Evolutionary conservation across 2,797 vertebrate genomes (phyloP), one percentile per base, ranked within the genome.

Genomic region (Botia almorhae): DNA sequence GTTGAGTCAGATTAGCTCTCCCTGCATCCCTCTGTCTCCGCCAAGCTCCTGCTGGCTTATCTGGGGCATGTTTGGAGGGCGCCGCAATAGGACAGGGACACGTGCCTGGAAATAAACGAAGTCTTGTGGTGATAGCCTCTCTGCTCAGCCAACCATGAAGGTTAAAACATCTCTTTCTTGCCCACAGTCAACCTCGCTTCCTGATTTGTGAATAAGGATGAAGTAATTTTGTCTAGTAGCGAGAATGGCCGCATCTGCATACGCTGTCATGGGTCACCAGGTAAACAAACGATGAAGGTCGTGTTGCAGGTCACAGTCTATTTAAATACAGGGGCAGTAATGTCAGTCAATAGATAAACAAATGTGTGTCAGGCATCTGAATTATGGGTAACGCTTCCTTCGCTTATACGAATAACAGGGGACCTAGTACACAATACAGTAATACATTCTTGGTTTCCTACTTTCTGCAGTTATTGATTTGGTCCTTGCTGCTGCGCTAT

Each of bases 91-190:
- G 80, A 74, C 46, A 74, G 63, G 81, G 72, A 83, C 60, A 78
- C 65, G 19, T 69, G 77, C 51, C 73, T 70, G 71, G 73, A 81
- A 79, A 80, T 80, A 79, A 79, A 69, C 53, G 21, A 19, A 36
- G 60, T 84, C 82, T 80, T 51, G 29, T 1, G 80, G 61, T 70
- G 68, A 50, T 76, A 68, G 50, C 67, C 60, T 71, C 55, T 46
- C 55, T 63, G 79, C 39, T 29, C 56, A 55, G 21, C 60, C 82
- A 68, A 53, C 36, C 74, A 63, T 84, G 82, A 86, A 86, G 85
- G 82, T 79, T 77, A 84, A 74, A 82, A 74, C 29, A 7, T 80
- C 63, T 77, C 50, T 65, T 65, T 72, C 55, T 26, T 68, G n/a
- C 69, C 55, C 58, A 69, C 48, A 69, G 68, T 81, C 72, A 71